Evolutionary conservation across 2,888 invertebrate species (phyloP).

Genomic region (Drosophila ezoana): DNA sequence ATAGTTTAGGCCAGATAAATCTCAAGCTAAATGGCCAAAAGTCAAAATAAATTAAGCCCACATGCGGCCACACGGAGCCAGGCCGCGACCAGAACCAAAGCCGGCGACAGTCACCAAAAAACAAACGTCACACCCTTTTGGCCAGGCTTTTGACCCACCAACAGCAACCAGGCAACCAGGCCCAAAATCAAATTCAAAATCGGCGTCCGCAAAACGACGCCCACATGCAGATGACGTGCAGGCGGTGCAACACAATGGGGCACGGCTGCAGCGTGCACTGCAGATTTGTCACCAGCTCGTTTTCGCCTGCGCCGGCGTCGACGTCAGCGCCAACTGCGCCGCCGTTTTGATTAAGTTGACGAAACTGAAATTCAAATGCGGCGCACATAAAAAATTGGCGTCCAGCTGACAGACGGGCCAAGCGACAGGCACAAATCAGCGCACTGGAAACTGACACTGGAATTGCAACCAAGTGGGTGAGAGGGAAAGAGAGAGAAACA

Average conservation of each 20-base stretch:
- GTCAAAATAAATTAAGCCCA: conserved; percentile 82
- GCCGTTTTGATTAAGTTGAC: conserved; percentile 75
- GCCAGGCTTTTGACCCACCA: conserved; percentile 75
- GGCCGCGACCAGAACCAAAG: conserved; percentile 48
- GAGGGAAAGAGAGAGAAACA: conserved; percentile 26
- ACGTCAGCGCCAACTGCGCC: conserved; percentile 58
- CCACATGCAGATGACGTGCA: conserved; percentile 76
- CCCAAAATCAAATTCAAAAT: conserved; percentile 63
- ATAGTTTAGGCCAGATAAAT: conserved; percentile 80
- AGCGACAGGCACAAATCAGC: conserved; percentile 42
- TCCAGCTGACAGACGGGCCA: conserved; percentile 27
- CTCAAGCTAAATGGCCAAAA: conserved; percentile 81
- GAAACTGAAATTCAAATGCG: conserved; percentile 73
- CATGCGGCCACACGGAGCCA: conserved; percentile 57
- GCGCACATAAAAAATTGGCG: conserved; percentile 41
- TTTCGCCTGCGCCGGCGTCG: conserved; percentile 38
- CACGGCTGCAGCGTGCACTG: conserved; percentile 53
- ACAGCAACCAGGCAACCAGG: conserved; percentile 15
- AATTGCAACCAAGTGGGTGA: conserved; percentile 20
- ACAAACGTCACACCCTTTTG: conserved; percentile 79
- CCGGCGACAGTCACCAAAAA: conserved; percentile 74
- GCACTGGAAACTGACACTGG: conserved; percentile 46
- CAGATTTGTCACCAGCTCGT: conserved; percentile 77
- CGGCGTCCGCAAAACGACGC: conserved; percentile 70
- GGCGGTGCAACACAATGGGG: conserved; percentile 64